Conservation (phyloP, 2,888 invertebrate genomes). For the Aphodius sticticus region DNA sequence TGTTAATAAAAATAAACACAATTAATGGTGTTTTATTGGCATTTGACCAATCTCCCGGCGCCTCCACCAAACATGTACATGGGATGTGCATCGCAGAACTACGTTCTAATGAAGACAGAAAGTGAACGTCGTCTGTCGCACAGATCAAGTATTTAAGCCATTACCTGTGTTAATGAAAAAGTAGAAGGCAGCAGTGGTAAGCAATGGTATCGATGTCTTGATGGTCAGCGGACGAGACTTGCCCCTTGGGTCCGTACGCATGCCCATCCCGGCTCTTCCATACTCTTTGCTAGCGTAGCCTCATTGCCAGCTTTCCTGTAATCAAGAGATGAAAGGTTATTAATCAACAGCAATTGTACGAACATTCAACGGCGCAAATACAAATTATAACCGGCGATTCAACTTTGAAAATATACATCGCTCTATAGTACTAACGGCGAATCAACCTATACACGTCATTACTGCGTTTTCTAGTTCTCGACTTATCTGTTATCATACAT, state of each 20-base stretch:
- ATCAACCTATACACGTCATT: too few species aligned
- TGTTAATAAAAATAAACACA: too few species aligned
- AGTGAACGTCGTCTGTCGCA: neutral
- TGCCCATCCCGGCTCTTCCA: conserved; percentile 93
- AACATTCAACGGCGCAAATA: neutral
- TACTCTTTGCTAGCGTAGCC: conserved; percentile 79
- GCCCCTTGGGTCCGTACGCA: conserved; percentile 85
- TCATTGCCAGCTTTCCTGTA: conserved; percentile 75
- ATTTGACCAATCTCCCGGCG: neutral
- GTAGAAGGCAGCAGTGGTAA: conserved; percentile 60
- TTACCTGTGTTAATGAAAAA: conserved; percentile 56
- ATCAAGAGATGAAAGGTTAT: conserved; percentile 38
- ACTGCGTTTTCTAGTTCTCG: too few species aligned
- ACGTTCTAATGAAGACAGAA: neutral
- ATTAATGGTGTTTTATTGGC: neutral
- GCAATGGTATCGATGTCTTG: conserved; percentile 55
- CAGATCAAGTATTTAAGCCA: neutral
- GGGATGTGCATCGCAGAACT: neutral
- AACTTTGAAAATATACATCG: too few species aligned
- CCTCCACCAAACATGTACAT: neutral
- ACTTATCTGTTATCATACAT: too few species aligned
- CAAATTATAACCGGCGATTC: neutral
- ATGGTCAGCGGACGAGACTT: conserved; percentile 67
- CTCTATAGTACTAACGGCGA: too few species aligned
- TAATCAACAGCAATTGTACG: conserved; percentile 14